Base-by-base conservation (phyloP, 2,113 vertebrate genomes). In the Strigops habroptila region DNA sequence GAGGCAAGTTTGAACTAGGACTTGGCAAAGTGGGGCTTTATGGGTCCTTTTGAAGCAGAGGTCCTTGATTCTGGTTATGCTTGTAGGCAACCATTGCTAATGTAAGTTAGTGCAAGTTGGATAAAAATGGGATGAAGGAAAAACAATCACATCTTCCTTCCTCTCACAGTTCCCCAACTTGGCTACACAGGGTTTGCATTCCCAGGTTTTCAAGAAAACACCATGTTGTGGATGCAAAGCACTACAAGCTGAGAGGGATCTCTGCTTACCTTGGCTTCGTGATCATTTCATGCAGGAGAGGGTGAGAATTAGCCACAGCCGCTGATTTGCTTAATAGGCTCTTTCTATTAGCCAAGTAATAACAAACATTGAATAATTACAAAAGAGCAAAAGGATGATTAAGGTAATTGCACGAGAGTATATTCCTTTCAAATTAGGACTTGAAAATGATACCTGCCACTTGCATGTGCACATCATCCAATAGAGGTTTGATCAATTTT, bases 361-460 rank as follows among this genome's bases (percentile, higher is more conserved):
- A 51, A 75, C 78, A 57, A 68, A 63, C 82, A 86, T 84, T n/a
- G 81, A 87, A 31, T 84, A 27, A 93, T 91, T 94, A 37, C 35
- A 18, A 18, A 71, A 1, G 5, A 89, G 60, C 39, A 62, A 73
- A 64, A 62, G 31, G 13, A 3, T 76, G 43, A 77, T 93, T 51
- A 85, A 79, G 79, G 52, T 35, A 75, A 41, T 55, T 80, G 31
- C 57, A 39, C 2, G 2, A 62, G 46, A 39, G 12, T 33, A 37
- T 21, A 44, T 46, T 71, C 46, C 39, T 52, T 64, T 86, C 51
- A 55, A 59, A 73, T 89, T 59, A 90, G 63, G 83, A 44, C 63
- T 77, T 51, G 65, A 31, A 91, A 96, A 71, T 16, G 6, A 19
- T 76, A 43, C 28, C n/a, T 9, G 4, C 48, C 23, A 6, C 46